Conservation (phyloP, 1,140 invertebrate genomes). For the Venturia canescens region DNA sequence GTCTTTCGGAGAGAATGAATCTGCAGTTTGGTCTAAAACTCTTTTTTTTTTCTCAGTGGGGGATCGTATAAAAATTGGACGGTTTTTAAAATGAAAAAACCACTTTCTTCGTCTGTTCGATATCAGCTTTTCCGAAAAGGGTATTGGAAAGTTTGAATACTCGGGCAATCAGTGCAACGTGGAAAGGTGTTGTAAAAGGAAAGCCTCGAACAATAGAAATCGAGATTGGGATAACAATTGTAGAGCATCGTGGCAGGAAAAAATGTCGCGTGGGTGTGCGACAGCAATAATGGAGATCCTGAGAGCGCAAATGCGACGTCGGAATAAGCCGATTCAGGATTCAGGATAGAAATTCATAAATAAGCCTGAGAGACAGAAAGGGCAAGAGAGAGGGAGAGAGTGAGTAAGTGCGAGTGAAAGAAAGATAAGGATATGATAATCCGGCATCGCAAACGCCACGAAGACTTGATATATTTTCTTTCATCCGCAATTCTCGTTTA, state of each 20-base stretch:
- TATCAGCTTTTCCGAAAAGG: too few relatives aligned
- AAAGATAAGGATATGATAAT: constrained; percentile 15
- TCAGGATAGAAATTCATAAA: constrained; percentile 17
- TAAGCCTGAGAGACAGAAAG: background rate
- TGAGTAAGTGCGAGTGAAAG: background rate
- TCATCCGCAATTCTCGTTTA: constrained; percentile 15
- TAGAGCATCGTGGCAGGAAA: background rate
- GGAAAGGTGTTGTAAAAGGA: too few relatives aligned
- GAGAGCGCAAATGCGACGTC: constrained; percentile 1
- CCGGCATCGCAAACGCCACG: constrained; percentile 31
- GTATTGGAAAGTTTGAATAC: too few relatives aligned
- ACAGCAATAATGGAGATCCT: background rate
- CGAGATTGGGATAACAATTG: too few relatives aligned
- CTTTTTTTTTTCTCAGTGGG: too few relatives aligned
- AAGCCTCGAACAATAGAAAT: too few relatives aligned
- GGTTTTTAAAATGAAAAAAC: too few relatives aligned
- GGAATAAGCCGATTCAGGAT: constrained; percentile 1
- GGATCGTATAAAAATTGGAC: too few relatives aligned
- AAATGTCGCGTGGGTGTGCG: background rate
- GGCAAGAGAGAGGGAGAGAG: background rate
- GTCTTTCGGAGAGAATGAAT: too few relatives aligned
- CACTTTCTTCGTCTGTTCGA: too few relatives aligned
- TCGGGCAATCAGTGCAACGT: too few relatives aligned
- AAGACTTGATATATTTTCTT: constrained; percentile 22
- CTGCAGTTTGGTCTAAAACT: too few relatives aligned